A percentile compares a stretch with the other conserved stretches of the same genome.
Conservation (phyloP, 2,888 invertebrate species). For the Mimas tiliae region DNA sequence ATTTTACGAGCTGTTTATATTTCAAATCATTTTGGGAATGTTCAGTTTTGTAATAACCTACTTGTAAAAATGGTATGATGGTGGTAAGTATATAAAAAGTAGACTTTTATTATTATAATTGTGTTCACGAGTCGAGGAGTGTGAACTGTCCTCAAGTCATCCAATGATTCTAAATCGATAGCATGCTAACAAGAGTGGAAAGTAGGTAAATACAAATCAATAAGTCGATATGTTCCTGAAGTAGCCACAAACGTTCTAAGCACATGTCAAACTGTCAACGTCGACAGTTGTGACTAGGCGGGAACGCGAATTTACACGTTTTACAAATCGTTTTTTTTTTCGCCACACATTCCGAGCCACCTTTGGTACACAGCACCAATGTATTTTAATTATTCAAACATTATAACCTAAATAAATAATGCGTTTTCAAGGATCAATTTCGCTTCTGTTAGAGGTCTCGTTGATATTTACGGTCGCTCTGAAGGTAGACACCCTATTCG, state of each 20-base stretch:
- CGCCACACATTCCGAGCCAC: conserved; percentile 1
- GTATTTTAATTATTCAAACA: not conserved
- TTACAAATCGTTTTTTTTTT: not conserved
- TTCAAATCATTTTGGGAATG: not conserved
- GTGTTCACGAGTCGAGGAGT: too few relatives aligned
- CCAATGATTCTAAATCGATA: conserved; percentile 18
- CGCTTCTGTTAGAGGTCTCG: not conserved
- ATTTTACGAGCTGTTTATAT: not conserved
- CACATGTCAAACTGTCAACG: conserved; percentile 2
- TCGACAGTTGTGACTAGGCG: conserved; percentile 8
- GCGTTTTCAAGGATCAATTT: conserved; percentile 3
- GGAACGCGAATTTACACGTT: conserved; percentile 8
- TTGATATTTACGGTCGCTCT: too few relatives aligned
- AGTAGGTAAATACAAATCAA: conserved; percentile 19
- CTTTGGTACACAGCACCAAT: conserved; percentile 21
- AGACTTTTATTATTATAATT: too few relatives aligned
- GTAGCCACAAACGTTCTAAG: conserved; percentile 10
- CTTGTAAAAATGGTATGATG: too few relatives aligned
- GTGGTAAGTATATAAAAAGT: too few relatives aligned
- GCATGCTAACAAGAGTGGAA: conserved; percentile 25
- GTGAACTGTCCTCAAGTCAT: too few relatives aligned
- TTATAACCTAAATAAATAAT: conserved; percentile 5
- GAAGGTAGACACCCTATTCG: too few relatives aligned
- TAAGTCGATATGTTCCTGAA: conserved; percentile 22
- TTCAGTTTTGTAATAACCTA: too few relatives aligned